Percentiles rank a stretch among this genome's conserved stretches.
phyloP scores from a whole-genome alignment of 2,797 vertebrate genomes.

The Myripristis jacobus region DNA sequence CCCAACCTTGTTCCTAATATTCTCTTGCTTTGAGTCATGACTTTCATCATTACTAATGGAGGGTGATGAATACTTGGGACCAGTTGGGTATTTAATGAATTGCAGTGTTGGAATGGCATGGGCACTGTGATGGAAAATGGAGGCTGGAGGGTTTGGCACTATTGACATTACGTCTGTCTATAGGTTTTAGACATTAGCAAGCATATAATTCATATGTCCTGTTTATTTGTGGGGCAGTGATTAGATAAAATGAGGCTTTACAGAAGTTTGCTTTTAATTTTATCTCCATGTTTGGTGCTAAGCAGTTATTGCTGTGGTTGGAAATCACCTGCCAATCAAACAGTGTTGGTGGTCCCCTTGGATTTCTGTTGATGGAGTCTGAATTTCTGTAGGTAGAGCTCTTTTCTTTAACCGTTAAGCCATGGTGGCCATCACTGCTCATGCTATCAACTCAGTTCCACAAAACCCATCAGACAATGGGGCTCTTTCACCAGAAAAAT shows the following conservation, averaged over 20 bases:
- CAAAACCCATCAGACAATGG: no score
- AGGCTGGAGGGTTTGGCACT: not conserved
- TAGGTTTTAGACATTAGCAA: not conserved
- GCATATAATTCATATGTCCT: not conserved
- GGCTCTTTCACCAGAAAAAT: no score
- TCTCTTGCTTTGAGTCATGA: conserved; percentile 58
- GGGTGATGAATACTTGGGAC: conserved; percentile 71
- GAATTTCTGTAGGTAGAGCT: no score
- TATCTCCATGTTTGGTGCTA: no score
- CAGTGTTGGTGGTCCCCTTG: no score
- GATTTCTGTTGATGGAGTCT: no score
- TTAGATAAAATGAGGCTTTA: not conserved
- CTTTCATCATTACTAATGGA: conserved; percentile 76
- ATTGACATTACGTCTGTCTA: not conserved
- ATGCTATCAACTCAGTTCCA: no score
- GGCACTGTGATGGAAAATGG: conserved; percentile 22
- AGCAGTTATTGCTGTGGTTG: no score
- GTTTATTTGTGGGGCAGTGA: not conserved
- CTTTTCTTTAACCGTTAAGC: no score
- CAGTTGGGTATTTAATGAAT: conserved; percentile 60
- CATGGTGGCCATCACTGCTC: no score
- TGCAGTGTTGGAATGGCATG: conserved; percentile 17
- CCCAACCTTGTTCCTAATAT: conserved; percentile 68
- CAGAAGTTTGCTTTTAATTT: not conserved
- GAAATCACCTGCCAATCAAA: no score